phyloP scores from a whole-genome alignment of 2,888 invertebrate species.

The Leptarthrus brevirostris region DNA sequence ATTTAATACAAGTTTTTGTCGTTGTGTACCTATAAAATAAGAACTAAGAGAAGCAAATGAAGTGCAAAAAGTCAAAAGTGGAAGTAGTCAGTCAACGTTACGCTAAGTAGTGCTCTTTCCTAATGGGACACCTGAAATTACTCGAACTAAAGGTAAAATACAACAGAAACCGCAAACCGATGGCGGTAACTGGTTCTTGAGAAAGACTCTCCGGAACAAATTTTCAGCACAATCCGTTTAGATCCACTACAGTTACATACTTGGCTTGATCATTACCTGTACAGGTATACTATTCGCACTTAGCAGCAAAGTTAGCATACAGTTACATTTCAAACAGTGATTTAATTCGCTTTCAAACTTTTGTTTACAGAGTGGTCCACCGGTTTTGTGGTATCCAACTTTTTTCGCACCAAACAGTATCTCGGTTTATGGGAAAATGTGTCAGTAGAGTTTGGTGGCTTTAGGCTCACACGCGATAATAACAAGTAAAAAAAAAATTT shows the following conservation, averaged over 20 bases:
- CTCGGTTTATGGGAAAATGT: constrained; percentile 43
- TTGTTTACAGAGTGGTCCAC: constrained; percentile 25
- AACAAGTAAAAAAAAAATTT: neutral
- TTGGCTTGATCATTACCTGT: neutral
- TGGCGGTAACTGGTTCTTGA: constrained; percentile 35
- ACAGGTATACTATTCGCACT: too few relatives aligned
- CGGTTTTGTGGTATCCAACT: constrained; percentile 17
- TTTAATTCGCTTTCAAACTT: neutral
- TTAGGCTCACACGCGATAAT: neutral
- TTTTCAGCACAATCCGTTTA: constrained; percentile 34
- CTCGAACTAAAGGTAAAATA: neutral
- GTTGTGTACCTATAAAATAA: neutral
- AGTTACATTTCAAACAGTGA: neutral
- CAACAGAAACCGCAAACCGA: constrained; percentile 23
- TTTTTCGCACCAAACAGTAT: constrained; percentile 16
- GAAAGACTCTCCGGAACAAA: constrained; percentile 14
- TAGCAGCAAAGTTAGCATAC: neutral
- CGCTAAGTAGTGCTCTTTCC: constrained; percentile 2
- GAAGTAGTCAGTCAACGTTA: neutral
- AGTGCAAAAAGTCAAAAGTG: neutral
- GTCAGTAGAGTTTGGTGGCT: constrained; percentile 34
- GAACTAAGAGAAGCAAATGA: neutral
- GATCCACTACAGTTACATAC: neutral
- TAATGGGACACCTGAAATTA: constrained; percentile 28
- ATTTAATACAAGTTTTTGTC: too few relatives aligned